Evolutionary conservation across 2,113 vertebrate species (phyloP), one percentile per base, ranked within the genome.

Genomic region (Callionymus lyra): DNA sequence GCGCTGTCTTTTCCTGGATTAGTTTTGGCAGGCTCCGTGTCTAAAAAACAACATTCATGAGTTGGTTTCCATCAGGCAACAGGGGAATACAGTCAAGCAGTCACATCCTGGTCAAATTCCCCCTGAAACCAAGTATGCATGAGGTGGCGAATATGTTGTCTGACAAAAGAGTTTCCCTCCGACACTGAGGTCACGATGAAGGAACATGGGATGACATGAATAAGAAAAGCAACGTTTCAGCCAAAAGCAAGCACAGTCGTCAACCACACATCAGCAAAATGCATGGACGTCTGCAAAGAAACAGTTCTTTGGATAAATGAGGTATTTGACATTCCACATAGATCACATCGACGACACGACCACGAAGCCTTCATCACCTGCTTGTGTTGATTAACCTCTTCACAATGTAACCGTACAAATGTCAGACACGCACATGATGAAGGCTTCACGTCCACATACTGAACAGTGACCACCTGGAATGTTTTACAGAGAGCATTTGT

Each of bases 21-120:
- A 27, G 21, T 27, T 27, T 27, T 44, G 12, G 11, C 19, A 63
- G 53, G 66, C 76, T 71, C 69, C 66, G 65, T 40, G 47, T 62
- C 68, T 56, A 43, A 32, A 43, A 74, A 77, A 60, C 6, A 12
- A 38, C 21, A 58, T 52, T 50, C 34, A 56, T 68, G 76, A 63
- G 55, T 73, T 81, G 79, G 79, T 80, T 84, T 81, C 78, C 59
- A 53, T 74, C 77, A 75, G 56, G 65, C 74, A 82, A 67, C 48
- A 66, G 66, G 74, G 80, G 76, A 81, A 81, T 68, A 67, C 14
- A 76, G 53, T 63, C 70, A 68, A 76, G 73, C 76, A 72, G 41
- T 59, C 54, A 43, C 17, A 61, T 35, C 40, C 44, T 49, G 47
- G 59, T 62, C 37, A 63, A 65, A 76, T 76, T 80, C 75, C 76